Evolutionary conservation across 2,797 vertebrate species (phyloP).

Genomic region (Sebastes diploproa): DNA sequence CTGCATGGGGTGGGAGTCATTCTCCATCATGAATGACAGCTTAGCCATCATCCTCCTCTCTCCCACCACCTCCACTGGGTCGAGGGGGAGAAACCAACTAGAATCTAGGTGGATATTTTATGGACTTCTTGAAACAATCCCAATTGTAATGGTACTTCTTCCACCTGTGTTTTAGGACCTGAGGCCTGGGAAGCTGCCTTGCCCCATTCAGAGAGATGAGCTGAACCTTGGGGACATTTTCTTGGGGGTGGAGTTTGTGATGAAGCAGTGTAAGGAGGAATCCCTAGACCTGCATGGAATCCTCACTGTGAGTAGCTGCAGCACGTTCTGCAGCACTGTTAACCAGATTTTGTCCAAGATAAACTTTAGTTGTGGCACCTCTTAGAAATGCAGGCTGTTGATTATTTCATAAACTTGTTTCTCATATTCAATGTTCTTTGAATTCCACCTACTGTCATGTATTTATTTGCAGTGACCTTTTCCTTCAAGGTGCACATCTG

Average conservation of each 20-base stretch:
- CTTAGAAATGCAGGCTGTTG: neutral
- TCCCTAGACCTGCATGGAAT: slow-evolving; percentile 80
- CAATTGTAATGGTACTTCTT: neutral
- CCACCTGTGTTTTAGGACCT: slow-evolving; percentile 76
- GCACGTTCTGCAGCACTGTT: neutral
- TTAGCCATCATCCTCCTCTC: too few relatives aligned
- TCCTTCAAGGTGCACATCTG: neutral
- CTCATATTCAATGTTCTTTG: neutral
- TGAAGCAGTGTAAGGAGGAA: slow-evolving; percentile 83
- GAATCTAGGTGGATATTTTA: neutral
- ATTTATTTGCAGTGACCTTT: neutral
- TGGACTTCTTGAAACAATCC: neutral
- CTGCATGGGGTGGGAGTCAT: too few relatives aligned
- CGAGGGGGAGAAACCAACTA: too few relatives aligned
- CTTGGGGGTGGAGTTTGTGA: slow-evolving; percentile 91
- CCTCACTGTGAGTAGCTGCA: slow-evolving; percentile 83
- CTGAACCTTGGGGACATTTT: slow-evolving; percentile 92
- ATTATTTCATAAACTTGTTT: neutral
- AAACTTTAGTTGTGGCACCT: neutral
- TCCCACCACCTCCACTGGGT: too few relatives aligned
- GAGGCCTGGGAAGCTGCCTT: slow-evolving; percentile 85
- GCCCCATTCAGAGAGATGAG: slow-evolving; percentile 81
- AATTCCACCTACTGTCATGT: neutral
- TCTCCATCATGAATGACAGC: too few relatives aligned
- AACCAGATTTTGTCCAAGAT: neutral